Evolutionary conservation across 2,888 invertebrate species (phyloP).

Genomic region (Synergus japonicus): DNA sequence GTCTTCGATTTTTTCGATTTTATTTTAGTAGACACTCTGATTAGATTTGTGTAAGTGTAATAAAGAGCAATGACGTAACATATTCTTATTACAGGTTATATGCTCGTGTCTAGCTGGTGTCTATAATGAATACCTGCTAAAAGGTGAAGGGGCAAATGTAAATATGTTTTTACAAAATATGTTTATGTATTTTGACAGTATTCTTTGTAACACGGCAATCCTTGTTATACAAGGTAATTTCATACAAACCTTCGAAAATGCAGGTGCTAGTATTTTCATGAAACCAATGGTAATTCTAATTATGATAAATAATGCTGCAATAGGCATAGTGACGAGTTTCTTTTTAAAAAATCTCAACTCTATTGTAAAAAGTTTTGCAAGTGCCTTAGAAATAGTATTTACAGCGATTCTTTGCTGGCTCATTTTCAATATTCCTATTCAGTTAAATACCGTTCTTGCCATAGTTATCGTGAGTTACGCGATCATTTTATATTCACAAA

Average conservation of each 20-base stretch:
- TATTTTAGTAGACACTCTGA: too few relatives aligned
- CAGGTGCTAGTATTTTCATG: slow-evolving; percentile 79
- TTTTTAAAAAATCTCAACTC: slow-evolving; percentile 96
- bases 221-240: slow-evolving; percentile 84
- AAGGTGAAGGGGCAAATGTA: slow-evolving; percentile 89
- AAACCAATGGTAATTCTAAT: slow-evolving; percentile 88
- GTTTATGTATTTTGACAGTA: slow-evolving; percentile 96
- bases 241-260: slow-evolving; percentile 80
- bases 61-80: not conserved
- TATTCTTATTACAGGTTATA: slow-evolving; percentile 84
- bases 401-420: slow-evolving; percentile 93
- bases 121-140: slow-evolving; percentile 95
- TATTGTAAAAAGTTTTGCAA: slow-evolving; percentile 96
- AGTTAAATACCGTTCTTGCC: slow-evolving; percentile 88
- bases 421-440: slow-evolving; percentile 91
- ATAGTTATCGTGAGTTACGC: slow-evolving; percentile 91
- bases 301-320: slow-evolving; percentile 92
- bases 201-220: slow-evolving; percentile 91
- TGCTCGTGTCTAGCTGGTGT: slow-evolving; percentile 97
- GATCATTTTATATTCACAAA: slow-evolving; percentile 91
- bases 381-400: slow-evolving; percentile 93
- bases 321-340: slow-evolving; percentile 96
- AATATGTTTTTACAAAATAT: slow-evolving; percentile 96
- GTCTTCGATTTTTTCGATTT: too few relatives aligned
- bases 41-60: not conserved